Base-by-base conservation (phyloP, 2,888 invertebrate genomes). In the Nesidiocoris tenuis region DNA sequence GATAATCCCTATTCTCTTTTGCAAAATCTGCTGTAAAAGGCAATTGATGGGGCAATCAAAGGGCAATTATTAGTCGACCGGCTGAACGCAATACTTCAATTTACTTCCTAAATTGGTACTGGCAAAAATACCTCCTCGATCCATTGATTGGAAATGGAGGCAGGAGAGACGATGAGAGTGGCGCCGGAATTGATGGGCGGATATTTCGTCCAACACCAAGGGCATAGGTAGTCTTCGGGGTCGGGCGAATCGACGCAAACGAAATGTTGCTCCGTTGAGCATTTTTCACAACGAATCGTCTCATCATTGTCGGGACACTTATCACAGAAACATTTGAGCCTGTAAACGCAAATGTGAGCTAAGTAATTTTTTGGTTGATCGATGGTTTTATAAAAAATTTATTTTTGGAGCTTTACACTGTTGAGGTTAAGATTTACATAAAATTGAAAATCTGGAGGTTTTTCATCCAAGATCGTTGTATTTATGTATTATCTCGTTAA, bases 161-260 rank as follows among this genome's bases (percentile, higher is more conserved):
- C 81, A 0, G 93, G 93, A 0, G 91, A 87, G 1, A 93, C 88
- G 79, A 93, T 91, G 64, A 93, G 84, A 0, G 93, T 93, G 0
- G 89, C 88, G 19, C 85, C 84, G 0, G 89, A 87, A 65, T 85
- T 83, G 0, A 89, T 80, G 1, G 86, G 85, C 0, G 84, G 82
- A 79, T 81, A 78, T 54, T 82, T 76, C 63, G 83, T 82, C 88
- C 90, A 90, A 82, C 92, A 92, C 78, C 87, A 87, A 0, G 91
- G 90, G 81, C 92, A 92, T 39, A 85, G 82, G 80, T 90, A 90
- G 61, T 82, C 82, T 1, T 82, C 80, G 74, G 83, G 82, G 1
- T 78, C 79, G 21, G 83, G 81, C 79, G 85, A 85, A 79, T 87
- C 85, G 9, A 91, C 86, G 83, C 92, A 93, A 0, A 81, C 80